Base-by-base conservation (phyloP, 2,888 invertebrate genomes). In the Cephus pygmeus region DNA sequence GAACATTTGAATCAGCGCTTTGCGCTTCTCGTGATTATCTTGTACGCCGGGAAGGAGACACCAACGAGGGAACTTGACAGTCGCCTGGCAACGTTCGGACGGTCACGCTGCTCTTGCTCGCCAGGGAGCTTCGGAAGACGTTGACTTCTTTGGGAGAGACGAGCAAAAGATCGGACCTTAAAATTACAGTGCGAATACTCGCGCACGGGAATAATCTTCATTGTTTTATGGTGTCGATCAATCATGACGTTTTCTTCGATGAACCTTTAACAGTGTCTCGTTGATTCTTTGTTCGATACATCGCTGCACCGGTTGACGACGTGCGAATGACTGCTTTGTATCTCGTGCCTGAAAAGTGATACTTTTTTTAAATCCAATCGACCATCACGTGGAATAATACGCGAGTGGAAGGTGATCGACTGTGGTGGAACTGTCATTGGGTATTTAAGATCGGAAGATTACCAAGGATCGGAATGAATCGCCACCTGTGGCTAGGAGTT, bases 401-500 rank as follows among this genome's bases (percentile, higher is more conserved):
- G 56, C 56, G 56, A 56, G 56, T 56, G 56, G 56, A 56, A 56
- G 56, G 56, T 56, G 56, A 56, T 56, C 2, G 56, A 56, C 56
- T 56, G 56, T 23, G 23, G 56, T 71, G 71, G 71, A 23, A 71
- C 71, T 71, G 31, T 71, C 71, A 23, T 56, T 56, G 56, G 9
- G 56, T 56, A 56, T 56, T 56, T 56, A 56, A 56, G 56, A 56
- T 23, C 23, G 56, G 12, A 71, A 31, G 71, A n/a, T 73, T 36
- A 73, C 35, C 35, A 34, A 15, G 73, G 77, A 75, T 80, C 81
- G 79, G 81, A 83, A 89, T 88, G 89, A 78, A 83, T 83, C 85
- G 84, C 81, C 83, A 86, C 86, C 86, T 85, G 83, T 89, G 89
- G 89, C 86, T 89, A 84, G 83, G 80, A 77, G 83, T 86, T 73